Evolutionary conservation across 2,113 vertebrate genomes (phyloP), one percentile per base, ranked within the genome.

Genomic region (Paracyprichromis sp.): DNA sequence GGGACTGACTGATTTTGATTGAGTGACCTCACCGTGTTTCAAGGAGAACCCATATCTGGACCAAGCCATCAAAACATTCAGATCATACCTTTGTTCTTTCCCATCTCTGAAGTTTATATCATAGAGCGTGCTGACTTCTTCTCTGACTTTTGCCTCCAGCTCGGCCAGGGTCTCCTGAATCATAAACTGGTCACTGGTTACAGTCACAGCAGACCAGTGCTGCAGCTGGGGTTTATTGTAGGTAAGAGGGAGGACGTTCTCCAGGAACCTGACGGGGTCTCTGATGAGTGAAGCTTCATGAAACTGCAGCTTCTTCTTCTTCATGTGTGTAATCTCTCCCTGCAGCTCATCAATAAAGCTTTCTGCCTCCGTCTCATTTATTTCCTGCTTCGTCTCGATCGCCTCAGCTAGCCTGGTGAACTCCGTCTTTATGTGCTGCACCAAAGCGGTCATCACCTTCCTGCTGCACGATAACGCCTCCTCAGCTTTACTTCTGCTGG

Each of bases 261-360:
- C 24, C 1, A 92, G 53, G 47, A 92, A 90, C 2, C 1, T 3
- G 2, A 93, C 31, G 43, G 63, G 6, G 8, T 93, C 92, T 2
- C 24, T 29, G 21, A 7, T 29, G 9, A 82, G 5, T 16, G 17
- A 52, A 14, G 86, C 29, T 34, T 34, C 34, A 34, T 3, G 2
- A 34, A 34, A 0, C 14, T 93, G n/a, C 4, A 11, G 5, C 7
- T 59, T 88, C 36, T 43, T 87, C 83, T 71, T 19, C 17, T 47
- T 45, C 5, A 94, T 85, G 86, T 92, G 34, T 43, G 53, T 19
- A 9, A 91, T 92, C 82, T 94, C 92, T 24, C 1, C 86, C 56
- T 93, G 12, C 63, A 94, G 78, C 6, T 90, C 90, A 36, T 88
- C 1, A 3, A 92, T 84, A 5, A 90, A 78, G 10, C 36, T 69